Evolutionary conservation across 2,797 vertebrate species (phyloP).

Genomic region (Poecilia picta): DNA sequence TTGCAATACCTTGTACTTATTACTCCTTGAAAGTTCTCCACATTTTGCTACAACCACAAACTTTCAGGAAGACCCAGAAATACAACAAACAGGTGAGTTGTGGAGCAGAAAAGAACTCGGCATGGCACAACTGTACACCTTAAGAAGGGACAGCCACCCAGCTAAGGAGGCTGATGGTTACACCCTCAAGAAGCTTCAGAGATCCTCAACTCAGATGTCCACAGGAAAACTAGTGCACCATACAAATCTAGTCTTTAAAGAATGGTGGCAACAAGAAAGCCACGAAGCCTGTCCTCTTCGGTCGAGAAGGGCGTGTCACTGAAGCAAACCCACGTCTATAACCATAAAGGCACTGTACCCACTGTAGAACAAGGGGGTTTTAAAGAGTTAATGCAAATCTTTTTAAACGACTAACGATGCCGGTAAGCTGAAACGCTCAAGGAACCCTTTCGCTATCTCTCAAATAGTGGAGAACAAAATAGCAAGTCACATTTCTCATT

Average conservation of each 20-base stretch:
- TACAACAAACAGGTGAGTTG: neutral
- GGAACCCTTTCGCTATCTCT: neutral
- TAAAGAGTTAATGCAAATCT: neutral
- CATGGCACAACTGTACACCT: neutral
- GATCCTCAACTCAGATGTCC: neutral
- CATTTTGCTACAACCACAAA: neutral
- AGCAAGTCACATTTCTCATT: neutral
- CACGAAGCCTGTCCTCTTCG: too few relatives aligned
- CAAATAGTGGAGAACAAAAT: neutral
- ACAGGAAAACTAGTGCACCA: neutral
- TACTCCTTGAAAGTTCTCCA: neutral
- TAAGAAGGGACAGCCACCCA: neutral
- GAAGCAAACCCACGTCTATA: neutral
- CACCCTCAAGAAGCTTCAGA: neutral
- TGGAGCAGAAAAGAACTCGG: neutral
- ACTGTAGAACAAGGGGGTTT: neutral
- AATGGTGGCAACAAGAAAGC: neutral
- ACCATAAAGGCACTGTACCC: neutral
- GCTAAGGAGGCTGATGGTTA: neutral
- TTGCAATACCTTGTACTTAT: neutral
- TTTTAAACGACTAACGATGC: neutral
- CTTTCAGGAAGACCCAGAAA: neutral
- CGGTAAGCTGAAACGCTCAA: neutral
- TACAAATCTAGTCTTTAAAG: neutral
- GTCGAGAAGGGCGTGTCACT: too few relatives aligned